Conservation (phyloP, 2,113 vertebrate genomes). For the Orthonyx spaldingii region DNA sequence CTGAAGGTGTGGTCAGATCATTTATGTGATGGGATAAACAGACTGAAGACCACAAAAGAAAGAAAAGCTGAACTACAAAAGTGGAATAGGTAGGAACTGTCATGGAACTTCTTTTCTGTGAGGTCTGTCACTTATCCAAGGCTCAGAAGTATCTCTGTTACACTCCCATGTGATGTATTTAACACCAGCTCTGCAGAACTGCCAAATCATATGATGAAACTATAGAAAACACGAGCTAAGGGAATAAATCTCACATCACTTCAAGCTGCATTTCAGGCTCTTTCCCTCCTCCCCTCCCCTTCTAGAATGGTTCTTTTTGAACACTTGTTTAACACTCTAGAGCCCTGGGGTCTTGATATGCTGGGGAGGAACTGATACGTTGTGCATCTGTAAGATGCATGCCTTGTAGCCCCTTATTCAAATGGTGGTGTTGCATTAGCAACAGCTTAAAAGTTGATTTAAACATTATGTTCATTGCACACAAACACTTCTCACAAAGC, state of each 20-base stretch:
- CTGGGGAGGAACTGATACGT: neutral
- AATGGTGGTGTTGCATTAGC: conserved; percentile 9
- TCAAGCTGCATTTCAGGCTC: neutral
- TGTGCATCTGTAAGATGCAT: neutral
- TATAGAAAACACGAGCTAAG: neutral
- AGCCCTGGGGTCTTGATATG: neutral
- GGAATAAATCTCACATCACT: conserved; percentile 10
- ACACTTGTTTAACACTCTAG: neutral
- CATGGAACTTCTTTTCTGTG: neutral
- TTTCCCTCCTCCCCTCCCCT: neutral
- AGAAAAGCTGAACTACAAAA: neutral
- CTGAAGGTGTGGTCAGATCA: neutral
- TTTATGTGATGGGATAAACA: neutral
- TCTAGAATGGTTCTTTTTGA: neutral
- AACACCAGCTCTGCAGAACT: neutral
- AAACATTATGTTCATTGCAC: conserved; percentile 37
- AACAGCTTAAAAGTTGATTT: conserved; percentile 25
- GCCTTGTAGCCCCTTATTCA: neutral
- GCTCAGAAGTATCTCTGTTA: neutral
- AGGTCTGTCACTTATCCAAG: neutral
- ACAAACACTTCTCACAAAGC: conserved; percentile 39
- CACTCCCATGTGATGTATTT: neutral
- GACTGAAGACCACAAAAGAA: neutral
- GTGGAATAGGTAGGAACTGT: neutral
- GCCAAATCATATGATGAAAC: conserved; percentile 30